Base-by-base conservation (phyloP, 2,888 invertebrate species). In the Cerastis rubricosa region DNA sequence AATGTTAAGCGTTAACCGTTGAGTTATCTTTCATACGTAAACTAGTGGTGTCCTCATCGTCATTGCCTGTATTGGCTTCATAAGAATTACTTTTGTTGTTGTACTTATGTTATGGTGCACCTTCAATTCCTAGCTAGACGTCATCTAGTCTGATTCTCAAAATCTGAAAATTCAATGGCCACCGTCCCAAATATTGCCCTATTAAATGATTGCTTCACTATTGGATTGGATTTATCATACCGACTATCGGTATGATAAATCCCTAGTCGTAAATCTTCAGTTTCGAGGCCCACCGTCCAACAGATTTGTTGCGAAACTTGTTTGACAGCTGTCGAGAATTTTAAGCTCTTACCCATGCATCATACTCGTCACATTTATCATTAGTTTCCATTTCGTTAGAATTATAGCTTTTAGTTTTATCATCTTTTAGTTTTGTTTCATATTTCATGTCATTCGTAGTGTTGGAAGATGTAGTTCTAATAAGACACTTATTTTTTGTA, bases 321-420 rank as follows among this genome's bases (percentile, higher is more conserved):
- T 89, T 85, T 84, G 82, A 82, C 84, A 82, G 81, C 74, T 87
- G 85, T 83, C 79, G 68, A 78, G 78, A 80, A 81, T 83, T 83
- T 84, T 78, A 86, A 85, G 78, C 81, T 69, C 59, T 76, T 63
- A 22, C 49, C 29, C n/a, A 69, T 74, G 70, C 79, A 71, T 78
- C 84, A 75, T 70, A 75, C 54, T 83, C 65, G 73, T 72, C 76
- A 77, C 71, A 72, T 74, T 74, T 54, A 88, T 80, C 75, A 84
- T 81, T 79, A 77, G 70, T 76, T 77, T 80, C 71, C 25, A 74
- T 49, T 75, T 75, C 49, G 59, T 80, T 83, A 71, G 78, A 82
- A 45, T 77, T 77, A 73, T 85, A 47, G 29, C n/a, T 76, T 29
- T 61, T 65, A 61, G 70, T 85, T 43, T 25, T 40, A 47, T 83